Evolutionary conservation across 2,797 vertebrate species (phyloP), one percentile per base, ranked within the genome.

Genomic region (Cynodonichthys magdalenae): DNA sequence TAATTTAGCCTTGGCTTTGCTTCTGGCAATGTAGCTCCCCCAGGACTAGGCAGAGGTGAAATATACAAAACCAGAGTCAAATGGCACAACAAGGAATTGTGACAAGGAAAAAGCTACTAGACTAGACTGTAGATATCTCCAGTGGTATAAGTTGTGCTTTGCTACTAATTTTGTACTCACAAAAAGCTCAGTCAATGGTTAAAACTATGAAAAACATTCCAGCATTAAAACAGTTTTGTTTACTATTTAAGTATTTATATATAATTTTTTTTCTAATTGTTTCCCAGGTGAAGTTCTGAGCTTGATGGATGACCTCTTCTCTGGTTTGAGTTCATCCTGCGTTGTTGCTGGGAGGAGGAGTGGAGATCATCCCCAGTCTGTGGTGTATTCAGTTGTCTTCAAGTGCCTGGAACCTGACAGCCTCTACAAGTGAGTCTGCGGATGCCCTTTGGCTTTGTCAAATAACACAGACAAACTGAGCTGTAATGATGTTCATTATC

Each of bases 351-450:
- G 97, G 34, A 94, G 92, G 72, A 95, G 94, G 83, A 94, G 86
- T 0, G 94, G 93, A 61, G 96, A 97, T 11, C 90, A 91, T 77
- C 92, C 95, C 56, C 96, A 97, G 71, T 92, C 93, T 66, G 91
- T 90, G 73, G 87, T 98, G 66, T 99, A 98, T 71, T 97, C 98
- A 0, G 94, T 99, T 85, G 95, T 99, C 90, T 99, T 99, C 94
- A 99, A 98, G 94, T 99, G 98, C 90, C 93, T 99, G 93, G 97
- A 98, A 82, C 95, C 98, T 0, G 98, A 99, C 76, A 97, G 96
- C 90, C 95, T 99, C 70, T 99, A 99, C 93, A 99, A 96, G 98
- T 99, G 95, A 96, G 96, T 83, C 34, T 63, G 15, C 39, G 7
- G 0, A 44, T 52, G 18, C 1, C 62, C 19, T 70, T 15, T 34